Evolutionary conservation across 2,888 invertebrate genomes (phyloP).

Genomic region (Platerodrilus igneus): DNA sequence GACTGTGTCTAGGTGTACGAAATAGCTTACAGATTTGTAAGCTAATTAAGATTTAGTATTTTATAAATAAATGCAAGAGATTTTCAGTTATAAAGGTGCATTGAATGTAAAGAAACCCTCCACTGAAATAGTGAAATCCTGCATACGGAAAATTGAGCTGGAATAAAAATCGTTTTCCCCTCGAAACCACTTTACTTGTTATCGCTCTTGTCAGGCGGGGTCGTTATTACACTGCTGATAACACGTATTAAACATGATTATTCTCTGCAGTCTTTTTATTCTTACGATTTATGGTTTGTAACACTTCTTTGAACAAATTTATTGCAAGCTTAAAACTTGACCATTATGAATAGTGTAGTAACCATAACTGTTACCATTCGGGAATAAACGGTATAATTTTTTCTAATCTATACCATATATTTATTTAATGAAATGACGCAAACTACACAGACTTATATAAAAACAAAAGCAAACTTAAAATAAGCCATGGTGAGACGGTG

Average conservation of each 20-base stretch:
- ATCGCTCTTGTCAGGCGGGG: constrained; percentile 21
- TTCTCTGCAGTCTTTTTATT: constrained; percentile 23
- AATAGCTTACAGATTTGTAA: background rate
- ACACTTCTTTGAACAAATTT: constrained; percentile 21
- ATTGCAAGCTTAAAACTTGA: no score
- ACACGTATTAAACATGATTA: constrained; percentile 23
- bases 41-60: no score
- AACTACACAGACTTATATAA: no score
- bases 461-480: no score
- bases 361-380: no score
- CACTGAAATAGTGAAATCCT: background rate
- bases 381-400: no score
- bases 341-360: no score
- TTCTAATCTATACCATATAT: no score
- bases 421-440: no score
- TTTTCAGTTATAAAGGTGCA: no score
- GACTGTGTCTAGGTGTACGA: constrained; percentile 5
- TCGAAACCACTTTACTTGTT: constrained; percentile 20
- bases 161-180: constrained; percentile 18
- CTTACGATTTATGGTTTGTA: constrained; percentile 21
- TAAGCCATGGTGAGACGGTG: no score
- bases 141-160: constrained; percentile 3
- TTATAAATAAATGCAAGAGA: no score
- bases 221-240: constrained; percentile 21
- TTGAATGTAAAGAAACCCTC: background rate